Base-by-base conservation (phyloP, 2,113 vertebrate genomes). In the Zosterops lateralis region DNA sequence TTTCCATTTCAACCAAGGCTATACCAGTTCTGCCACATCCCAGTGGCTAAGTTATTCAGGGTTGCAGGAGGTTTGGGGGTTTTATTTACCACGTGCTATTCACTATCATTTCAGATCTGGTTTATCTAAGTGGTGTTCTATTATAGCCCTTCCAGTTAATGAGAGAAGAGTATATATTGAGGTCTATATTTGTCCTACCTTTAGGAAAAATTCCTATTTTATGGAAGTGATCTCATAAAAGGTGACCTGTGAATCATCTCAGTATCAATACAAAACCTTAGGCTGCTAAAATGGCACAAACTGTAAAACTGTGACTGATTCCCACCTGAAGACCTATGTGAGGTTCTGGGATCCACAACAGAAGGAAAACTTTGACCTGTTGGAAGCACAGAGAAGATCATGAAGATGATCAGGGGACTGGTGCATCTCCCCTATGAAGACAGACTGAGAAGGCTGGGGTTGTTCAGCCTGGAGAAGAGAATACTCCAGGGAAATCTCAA, bases 251-350 rank as follows among this genome's bases (percentile, higher is more conserved):
- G 57, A 91, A 36, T 16, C 1, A 0, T 31, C 19, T 79, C 29
- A 32, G 8, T 73, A 57, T 29, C 24, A 66, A 8, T 40, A 53
- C 10, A 42, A 92, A 61, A 61, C 14, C 1, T 1, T 44, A 5
- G 20, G 4, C 31, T 71, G 26, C 19, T 90, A 29, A 87, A 87
- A 51, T 28, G n/a, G 1, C 17, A 75, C 7, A 51, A 64, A 26
- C 3, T 18, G 7, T 68, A 76, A 22, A n/a, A 31, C 9, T 48
- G 28, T 3, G 29, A 40, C 15, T 70, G 44, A 34, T 47, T 42
- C 38, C 7, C 13, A n/a, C 13, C 22, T 60, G 22, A 15, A 51
- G 12, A 45, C 10, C 28, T n/a, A 10, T 0, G 0, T 18, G 8
- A 12, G 34, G n/a, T 17, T 54, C 38, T 40, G 61, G 28, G 18